Evolutionary conservation across 2,113 vertebrate species (phyloP).

Genomic region (Micronycteris hirsuta): DNA sequence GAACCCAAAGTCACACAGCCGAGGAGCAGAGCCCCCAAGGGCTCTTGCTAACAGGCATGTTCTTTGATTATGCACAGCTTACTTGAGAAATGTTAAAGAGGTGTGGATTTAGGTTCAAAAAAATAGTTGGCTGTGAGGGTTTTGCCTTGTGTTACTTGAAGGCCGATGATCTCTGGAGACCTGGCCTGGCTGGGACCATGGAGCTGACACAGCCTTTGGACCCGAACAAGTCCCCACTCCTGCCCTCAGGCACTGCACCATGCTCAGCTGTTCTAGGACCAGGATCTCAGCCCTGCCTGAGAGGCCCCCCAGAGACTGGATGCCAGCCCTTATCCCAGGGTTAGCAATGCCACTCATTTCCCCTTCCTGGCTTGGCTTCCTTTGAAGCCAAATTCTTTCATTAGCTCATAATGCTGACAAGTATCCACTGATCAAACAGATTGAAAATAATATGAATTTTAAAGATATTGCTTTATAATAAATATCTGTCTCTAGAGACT

Average conservation of each 20-base stretch:
- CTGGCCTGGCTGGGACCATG: background rate
- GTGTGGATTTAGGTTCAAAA: background rate
- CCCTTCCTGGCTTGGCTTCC: background rate
- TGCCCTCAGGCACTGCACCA: background rate
- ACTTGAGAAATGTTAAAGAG: constrained; percentile 10
- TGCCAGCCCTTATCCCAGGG: background rate
- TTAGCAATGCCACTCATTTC: background rate
- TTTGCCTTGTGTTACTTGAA: background rate
- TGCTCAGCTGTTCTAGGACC: background rate
- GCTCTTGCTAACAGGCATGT: background rate
- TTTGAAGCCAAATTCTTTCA: constrained; percentile 33
- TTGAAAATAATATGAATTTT: constrained; percentile 12
- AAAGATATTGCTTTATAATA: constrained; percentile 38
- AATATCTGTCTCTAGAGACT: background rate
- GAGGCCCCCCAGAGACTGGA: background rate
- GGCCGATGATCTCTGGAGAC: background rate
- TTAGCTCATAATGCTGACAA: constrained; percentile 27
- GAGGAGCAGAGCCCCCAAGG: background rate
- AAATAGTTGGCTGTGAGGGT: background rate
- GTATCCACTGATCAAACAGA: background rate
- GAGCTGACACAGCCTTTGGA: background rate
- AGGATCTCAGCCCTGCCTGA: background rate
- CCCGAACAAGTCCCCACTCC: background rate
- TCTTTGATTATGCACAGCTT: constrained; percentile 8
- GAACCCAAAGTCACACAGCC: constrained; percentile 10